Evolutionary conservation across 1,140 invertebrate genomes (phyloP), one percentile per base, ranked within the genome.

Genomic region (Monochamus saltuarius): DNA sequence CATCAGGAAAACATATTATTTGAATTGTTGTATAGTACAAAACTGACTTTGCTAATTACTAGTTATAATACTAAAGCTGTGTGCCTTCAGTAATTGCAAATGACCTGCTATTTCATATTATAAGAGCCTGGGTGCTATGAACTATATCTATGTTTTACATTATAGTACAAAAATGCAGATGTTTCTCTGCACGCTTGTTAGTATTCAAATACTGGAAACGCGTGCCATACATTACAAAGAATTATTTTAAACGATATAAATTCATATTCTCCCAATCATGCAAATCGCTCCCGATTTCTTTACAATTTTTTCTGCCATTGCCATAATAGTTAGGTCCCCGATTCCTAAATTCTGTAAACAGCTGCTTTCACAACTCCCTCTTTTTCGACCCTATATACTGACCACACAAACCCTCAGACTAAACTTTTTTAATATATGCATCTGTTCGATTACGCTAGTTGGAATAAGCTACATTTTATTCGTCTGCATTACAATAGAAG

Each of bases 11-110:
- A 71, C 69, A 70, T 68, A 70, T 71, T 70, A 55, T 66, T 70
- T 73, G 64, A 67, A 72, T 70, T 71, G 68, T 74, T 74, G 62
- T 73, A 75, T 75, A 75, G 74, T 75, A 75, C 74, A 75, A 75
- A 74, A 65, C 69, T 62, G 68, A 74, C 71, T 76, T 75, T 75
- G 74, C 74, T 74, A 76, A 75, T 75, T 76, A 74, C 74, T 76
- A 75, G 72, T 74, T 75, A 70, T 75, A 75, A 73, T 70, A 67
- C 66, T 72, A 75, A 29, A 69, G 74, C 74, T 76, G 74, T 76
- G 73, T 76, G 74, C 74, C 74, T 76, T 76, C 68, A 72, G 73
- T 74, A 76, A 76, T 75, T 76, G 73, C 73, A 75, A 76, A 75
- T 75, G 72, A 74, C 68, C 74, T 74, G 74, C 74, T 73, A 72